Conservation (phyloP, 2,888 invertebrate genomes). For the Vesta saturnalis region DNA sequence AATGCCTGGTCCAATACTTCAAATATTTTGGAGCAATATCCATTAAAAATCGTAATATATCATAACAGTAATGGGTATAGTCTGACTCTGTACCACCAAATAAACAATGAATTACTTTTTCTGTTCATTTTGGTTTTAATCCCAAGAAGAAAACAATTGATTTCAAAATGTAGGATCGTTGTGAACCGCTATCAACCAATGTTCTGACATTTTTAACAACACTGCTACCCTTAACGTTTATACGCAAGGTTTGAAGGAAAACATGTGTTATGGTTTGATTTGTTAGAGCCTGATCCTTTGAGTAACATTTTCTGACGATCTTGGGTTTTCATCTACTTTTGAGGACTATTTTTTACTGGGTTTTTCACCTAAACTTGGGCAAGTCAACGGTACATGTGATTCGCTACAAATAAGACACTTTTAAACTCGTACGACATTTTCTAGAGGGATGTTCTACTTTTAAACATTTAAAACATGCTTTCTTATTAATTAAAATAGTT, state of each 20-base stretch:
- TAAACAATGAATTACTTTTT: background rate
- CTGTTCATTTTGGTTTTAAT: background rate
- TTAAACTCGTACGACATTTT: background rate
- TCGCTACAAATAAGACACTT: too few relatives aligned
- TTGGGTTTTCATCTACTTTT: too few relatives aligned
- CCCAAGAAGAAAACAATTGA: background rate
- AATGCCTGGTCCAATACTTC: background rate
- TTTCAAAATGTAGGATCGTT: background rate
- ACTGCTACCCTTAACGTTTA: background rate
- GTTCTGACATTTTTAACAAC: background rate
- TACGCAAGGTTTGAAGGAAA: background rate
- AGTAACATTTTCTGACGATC: too few relatives aligned
- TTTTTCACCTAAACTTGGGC: too few relatives aligned
- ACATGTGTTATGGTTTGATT: background rate
- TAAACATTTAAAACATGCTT: background rate
- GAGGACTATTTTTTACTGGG: too few relatives aligned
- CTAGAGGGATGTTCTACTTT: background rate
- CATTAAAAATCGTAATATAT: background rate
- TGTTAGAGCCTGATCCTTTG: background rate
- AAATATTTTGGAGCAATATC: background rate
- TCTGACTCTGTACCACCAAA: background rate
- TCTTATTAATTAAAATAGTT: background rate
- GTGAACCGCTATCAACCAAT: background rate
- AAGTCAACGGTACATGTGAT: too few relatives aligned
- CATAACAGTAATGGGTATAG: background rate